These are phyloP conservation scores for Omphaloscelis lunosa DNA, from an alignment of 2,888 invertebrate species.

Conservation along the genomic window DNA sequence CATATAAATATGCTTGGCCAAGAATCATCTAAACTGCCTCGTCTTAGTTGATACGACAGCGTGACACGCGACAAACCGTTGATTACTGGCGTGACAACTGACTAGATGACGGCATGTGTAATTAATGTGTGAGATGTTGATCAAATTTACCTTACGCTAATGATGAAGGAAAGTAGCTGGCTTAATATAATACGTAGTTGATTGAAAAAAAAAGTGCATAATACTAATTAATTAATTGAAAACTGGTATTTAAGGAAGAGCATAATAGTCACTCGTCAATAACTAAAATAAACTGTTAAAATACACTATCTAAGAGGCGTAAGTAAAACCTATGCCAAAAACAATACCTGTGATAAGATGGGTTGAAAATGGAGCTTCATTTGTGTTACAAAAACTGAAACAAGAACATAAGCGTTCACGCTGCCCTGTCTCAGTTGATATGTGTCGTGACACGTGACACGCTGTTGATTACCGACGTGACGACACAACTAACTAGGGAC, in stretches of 20 bases:
- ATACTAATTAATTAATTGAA: not conserved
- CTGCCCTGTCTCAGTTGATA: conserved; percentile 50
- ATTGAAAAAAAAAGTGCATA: not conserved
- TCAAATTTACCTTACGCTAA: conserved; percentile 36
- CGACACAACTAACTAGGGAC: conserved; percentile 59
- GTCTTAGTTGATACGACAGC: conserved; percentile 43
- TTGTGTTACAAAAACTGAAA: conserved; percentile 17
- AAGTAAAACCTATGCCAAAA: not conserved
- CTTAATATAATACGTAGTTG: not conserved
- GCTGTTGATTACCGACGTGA: conserved; percentile 67
- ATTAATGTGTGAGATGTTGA: conserved; percentile 57
- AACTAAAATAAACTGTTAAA: not conserved
- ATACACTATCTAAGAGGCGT: not conserved
- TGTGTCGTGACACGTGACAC: conserved; percentile 65
- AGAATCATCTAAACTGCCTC: conserved; percentile 19
- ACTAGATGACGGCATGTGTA: conserved; percentile 55
- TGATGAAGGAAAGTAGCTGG: not conserved
- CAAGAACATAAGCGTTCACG: conserved; percentile 28
- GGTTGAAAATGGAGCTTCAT: not conserved
- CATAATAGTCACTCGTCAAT: not conserved
- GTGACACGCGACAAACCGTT: conserved; percentile 62
- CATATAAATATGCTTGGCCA: conserved; percentile 5
- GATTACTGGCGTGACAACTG: conserved; percentile 60
- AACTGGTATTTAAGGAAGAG: not conserved
- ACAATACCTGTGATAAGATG: not conserved